These are phyloP conservation scores for Gallinago nigripennis DNA, from an alignment of 2,797 vertebrate genomes.

Conservation along the genomic window DNA sequence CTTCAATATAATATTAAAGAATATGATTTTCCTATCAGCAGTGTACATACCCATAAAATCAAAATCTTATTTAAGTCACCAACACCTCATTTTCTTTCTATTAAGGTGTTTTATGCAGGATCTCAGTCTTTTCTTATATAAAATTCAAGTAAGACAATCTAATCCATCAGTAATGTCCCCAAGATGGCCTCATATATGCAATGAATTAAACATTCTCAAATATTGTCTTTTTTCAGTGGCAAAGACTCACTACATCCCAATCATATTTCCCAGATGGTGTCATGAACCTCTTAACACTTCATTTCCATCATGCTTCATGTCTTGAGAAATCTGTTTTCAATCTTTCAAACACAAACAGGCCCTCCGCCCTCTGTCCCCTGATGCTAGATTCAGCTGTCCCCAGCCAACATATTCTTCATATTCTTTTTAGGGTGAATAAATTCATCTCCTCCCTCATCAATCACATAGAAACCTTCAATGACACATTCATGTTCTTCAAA, in stretches of 20 bases:
- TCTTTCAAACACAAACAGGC: slow-evolving; percentile 55
- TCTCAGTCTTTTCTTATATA: neutral
- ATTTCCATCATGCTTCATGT: slow-evolving; percentile 56
- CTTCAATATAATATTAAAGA: neutral
- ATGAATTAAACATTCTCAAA: slow-evolving; percentile 42
- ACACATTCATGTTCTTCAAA: slow-evolving; percentile 28
- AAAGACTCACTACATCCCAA: slow-evolving; percentile 53
- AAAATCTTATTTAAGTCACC: neutral
- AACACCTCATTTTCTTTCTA: neutral
- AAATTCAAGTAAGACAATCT: slow-evolving; percentile 3
- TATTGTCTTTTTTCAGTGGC: slow-evolving; percentile 43
- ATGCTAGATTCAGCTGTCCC: slow-evolving; percentile 8
- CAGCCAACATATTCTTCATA: slow-evolving; percentile 39
- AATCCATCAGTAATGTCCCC: slow-evolving; percentile 45
- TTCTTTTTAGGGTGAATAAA: slow-evolving; percentile 52
- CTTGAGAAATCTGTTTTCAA: slow-evolving; percentile 64
- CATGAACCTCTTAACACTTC: slow-evolving; percentile 62
- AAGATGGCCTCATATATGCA: slow-evolving; percentile 44
- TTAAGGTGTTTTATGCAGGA: neutral
- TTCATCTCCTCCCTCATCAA: slow-evolving; percentile 41
- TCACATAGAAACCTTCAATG: neutral
- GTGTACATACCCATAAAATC: neutral
- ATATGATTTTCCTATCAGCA: neutral
- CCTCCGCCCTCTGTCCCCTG: slow-evolving; percentile 34
- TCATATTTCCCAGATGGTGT: slow-evolving; percentile 63